These are phyloP conservation scores for Falco novaeseelandiae DNA, from an alignment of 2,797 vertebrate genomes.

Conservation along the genomic window DNA sequence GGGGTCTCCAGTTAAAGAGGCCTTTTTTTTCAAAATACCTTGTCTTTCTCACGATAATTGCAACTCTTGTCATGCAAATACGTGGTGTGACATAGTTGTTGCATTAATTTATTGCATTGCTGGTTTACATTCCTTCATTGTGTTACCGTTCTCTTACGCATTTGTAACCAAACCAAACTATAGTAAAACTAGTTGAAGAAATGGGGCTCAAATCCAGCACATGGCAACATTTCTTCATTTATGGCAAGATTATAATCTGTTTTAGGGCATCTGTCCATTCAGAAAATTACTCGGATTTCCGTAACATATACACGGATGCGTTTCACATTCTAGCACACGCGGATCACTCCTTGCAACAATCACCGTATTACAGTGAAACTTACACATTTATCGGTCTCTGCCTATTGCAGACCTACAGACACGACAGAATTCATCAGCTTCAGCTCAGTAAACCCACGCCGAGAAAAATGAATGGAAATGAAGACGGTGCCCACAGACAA, in stretches of 20 bases:
- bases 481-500: slow-evolving; percentile 49
- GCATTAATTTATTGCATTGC: slow-evolving; percentile 21
- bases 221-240: neutral
- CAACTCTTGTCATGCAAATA: neutral
- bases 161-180: slow-evolving; percentile 21
- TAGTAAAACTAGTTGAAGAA: slow-evolving; percentile 31
- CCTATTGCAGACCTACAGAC: neutral
- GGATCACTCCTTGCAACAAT: neutral
- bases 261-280: neutral
- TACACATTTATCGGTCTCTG: neutral
- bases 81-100: neutral
- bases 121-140: slow-evolving; percentile 24
- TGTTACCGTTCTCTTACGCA: neutral
- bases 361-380: neutral
- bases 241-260: neutral
- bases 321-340: neutral
- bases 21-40: neutral
- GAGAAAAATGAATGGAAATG: slow-evolving; percentile 10
- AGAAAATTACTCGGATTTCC: neutral
- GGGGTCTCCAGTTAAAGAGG: neutral
- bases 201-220: neutral
- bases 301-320: neutral
- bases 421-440: slow-evolving; percentile 13
- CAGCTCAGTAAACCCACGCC: neutral
- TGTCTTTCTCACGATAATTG: neutral